Evolutionary conservation across 2,113 vertebrate genomes (phyloP), one percentile per base, ranked within the genome.

Genomic region (Osmerus eperlanus): DNA sequence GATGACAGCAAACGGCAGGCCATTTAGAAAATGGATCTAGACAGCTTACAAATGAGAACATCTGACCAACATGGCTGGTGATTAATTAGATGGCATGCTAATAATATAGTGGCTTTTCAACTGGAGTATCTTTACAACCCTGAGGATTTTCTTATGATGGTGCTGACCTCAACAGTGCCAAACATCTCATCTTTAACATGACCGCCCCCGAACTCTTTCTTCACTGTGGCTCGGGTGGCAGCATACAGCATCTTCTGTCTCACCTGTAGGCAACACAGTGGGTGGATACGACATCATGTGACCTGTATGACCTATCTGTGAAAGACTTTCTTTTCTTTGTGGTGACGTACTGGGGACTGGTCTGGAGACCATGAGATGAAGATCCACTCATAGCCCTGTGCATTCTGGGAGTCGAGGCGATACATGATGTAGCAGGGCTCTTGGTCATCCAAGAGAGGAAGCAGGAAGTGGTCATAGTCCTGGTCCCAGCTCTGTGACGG

Each of bases 281-380:
- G 19, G 32, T 36, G 18, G 53, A 61, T 25, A 3, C 14, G 18
- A 55, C 52, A 36, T 68, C 41, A 47, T 47, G 41, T 47, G 41
- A 47, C 41, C 41, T 47, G 55, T 56, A n/a, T n/a, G 55, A 18
- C 16, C 16, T 9, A 47, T 11, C 0, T 47, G 41, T 36, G 32
- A 8, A 36, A 1, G 32, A 36, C 41, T 47, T 47, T 9, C 41
- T 47, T 47, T 47, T 12, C 41, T 47, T 47, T 47, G 41, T 12
- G 9, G 41, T 47, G 41, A 69, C 88, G 36, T 92, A 99, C 97
- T 3, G 96, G 96, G 76, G 97, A 98, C 78, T 93, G 95, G 83
- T 99, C 97, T 1, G 97, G 97, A 25, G 97, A 99, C 97, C 97
- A 99, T 36, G 97, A 96, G 55, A 99, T 92, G 89, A 98, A 99